Base-by-base conservation (phyloP, 2,113 vertebrate genomes). In the Oreotrochilus melanogaster region DNA sequence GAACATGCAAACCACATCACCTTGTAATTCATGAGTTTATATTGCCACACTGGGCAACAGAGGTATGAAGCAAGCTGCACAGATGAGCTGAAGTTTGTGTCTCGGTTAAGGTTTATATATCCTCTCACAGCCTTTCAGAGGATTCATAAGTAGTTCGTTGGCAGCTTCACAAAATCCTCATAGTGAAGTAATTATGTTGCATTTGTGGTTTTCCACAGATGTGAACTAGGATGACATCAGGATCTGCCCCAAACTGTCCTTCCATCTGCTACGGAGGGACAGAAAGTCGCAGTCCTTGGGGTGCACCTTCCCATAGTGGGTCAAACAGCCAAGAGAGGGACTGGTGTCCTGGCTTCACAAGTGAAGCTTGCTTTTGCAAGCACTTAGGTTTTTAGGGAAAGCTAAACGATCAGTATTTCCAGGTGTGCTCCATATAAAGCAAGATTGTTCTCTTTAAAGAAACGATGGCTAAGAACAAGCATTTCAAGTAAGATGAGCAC, bases 131-230 rank as follows among this genome's bases (percentile, higher is more conserved):
- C 11, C 45, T 62, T 57, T 31, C 60, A 39, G 31, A 47, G 37
- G 23, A 79, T 60, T 37, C 56, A 5, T 86, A 9, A 93, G 78
- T 33, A 61, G 61, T 25, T 92, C 45, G 2, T 14, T 94, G 93
- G 90, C 92, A 94, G 67, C 86, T 69, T 88, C 86, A 92, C 88
- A 86, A 76, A 88, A 62, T 2, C 10, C 73, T 89, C 50, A 8
- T 19, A 37, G 37, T 28, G 81, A 94, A 74, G 67, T 28, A n/a
- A 54, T 79, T 82, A 11, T 42, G 18, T 54, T 88, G 33, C 31
- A 11, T 58, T 79, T 69, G 25, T 78, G 51, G 14, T 57, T 80
- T 82, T 30, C 48, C 56, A 37, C 57, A 73, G 81, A 33, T 48
- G 69, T 56, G 83, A 91, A 45, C 18, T 12, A 12, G 57, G 61